These are phyloP conservation scores for Salvator merianae DNA, from an alignment of 2,113 vertebrate species.

Conservation along the genomic window DNA sequence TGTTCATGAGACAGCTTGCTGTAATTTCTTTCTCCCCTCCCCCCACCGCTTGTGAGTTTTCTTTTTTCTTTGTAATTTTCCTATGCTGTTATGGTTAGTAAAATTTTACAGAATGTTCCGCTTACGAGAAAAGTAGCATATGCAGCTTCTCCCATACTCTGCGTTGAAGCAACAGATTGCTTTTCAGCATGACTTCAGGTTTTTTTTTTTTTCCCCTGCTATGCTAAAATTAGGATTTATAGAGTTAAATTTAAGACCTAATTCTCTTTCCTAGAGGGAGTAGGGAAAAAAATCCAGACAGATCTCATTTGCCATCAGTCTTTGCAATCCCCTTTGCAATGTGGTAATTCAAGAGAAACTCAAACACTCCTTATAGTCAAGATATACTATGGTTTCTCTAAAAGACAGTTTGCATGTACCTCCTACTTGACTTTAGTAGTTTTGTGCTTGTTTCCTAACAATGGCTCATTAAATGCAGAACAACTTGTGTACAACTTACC, in stretches of 20 bases:
- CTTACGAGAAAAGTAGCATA: slow-evolving; percentile 51
- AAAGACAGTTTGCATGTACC: slow-evolving; percentile 70
- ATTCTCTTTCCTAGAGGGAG: slow-evolving; percentile 67
- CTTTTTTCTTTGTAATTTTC: slow-evolving; percentile 7
- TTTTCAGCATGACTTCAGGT: slow-evolving; percentile 67
- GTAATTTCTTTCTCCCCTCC: not conserved
- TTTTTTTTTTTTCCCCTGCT: slow-evolving; percentile 33
- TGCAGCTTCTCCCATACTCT: slow-evolving; percentile 34
- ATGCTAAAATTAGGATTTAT: slow-evolving; percentile 55
- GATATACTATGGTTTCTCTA: slow-evolving; percentile 71
- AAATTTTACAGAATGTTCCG: slow-evolving; percentile 67
- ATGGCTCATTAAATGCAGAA: slow-evolving; percentile 79
- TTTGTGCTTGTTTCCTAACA: slow-evolving; percentile 72
- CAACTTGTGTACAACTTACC: slow-evolving; percentile 79
- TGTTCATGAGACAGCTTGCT: slow-evolving; percentile 58
- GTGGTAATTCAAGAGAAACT: slow-evolving; percentile 74
- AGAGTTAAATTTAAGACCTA: slow-evolving; percentile 71
- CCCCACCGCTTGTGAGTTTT: slow-evolving; percentile 26
- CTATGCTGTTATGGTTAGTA: slow-evolving; percentile 58
- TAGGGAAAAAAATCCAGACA: slow-evolving; percentile 24
- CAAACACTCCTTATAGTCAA: slow-evolving; percentile 67
- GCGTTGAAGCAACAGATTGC: slow-evolving; percentile 62
- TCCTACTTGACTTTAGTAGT: slow-evolving; percentile 69
- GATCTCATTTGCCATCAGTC: slow-evolving; percentile 70
- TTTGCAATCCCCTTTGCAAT: slow-evolving; percentile 67